These are phyloP conservation scores for Tachuris rubrigastra DNA, from an alignment of 2,113 vertebrate genomes.

Conservation along the genomic window DNA sequence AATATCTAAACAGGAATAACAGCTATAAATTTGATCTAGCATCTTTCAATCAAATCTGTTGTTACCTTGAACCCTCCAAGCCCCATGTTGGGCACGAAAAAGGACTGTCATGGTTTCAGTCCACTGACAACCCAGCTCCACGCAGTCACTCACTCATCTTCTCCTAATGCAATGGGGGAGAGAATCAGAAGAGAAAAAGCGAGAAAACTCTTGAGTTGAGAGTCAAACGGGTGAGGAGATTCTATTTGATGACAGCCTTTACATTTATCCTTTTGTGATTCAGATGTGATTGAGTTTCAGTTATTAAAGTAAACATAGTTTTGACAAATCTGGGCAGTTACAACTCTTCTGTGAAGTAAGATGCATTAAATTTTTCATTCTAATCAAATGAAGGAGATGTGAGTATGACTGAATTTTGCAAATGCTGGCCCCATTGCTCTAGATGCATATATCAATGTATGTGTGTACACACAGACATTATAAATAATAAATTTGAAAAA, in stretches of 20 bases:
- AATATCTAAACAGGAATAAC: background rate
- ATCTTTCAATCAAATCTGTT: background rate
- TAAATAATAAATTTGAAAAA: background rate
- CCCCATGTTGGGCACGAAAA: background rate
- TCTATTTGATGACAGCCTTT: background rate
- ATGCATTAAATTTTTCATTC: background rate
- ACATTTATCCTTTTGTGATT: background rate
- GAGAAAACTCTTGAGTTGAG: background rate
- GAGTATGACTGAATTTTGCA: background rate
- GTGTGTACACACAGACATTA: background rate
- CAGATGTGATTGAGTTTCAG: background rate
- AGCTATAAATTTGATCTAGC: background rate
- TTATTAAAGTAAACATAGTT: background rate
- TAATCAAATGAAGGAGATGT: background rate
- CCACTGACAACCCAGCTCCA: background rate
- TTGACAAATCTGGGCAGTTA: background rate
- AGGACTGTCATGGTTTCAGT: background rate
- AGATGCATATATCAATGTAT: background rate
- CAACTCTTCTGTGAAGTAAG: background rate
- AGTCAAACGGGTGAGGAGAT: background rate
- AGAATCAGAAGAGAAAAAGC: background rate
- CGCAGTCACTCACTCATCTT: background rate
- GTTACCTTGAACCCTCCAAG: background rate
- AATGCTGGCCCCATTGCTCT: background rate
- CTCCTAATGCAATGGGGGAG: accelerated